Percentiles rank a stretch among this genome's conserved stretches.
Conservation (phyloP, 2,888 invertebrate genomes). For the Megamerina dolium region DNA sequence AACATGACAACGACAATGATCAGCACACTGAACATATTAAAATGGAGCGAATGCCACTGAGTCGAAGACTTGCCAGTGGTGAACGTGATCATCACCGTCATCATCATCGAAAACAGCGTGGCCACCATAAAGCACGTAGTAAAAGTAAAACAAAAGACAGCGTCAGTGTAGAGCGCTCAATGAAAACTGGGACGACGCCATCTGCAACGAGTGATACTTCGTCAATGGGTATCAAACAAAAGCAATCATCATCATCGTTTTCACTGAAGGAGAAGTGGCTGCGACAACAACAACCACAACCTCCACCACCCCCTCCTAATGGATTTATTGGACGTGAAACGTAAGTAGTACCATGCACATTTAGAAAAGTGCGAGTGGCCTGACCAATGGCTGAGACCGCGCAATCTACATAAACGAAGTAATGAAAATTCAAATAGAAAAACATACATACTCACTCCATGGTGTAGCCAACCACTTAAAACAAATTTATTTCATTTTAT, state of each 20-base stretch:
- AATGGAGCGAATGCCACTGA: conserved; percentile 37
- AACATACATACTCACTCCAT: too few relatives aligned
- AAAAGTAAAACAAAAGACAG: conserved; percentile 16
- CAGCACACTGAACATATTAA: conserved; percentile 33
- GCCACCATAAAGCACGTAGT: conserved; percentile 22
- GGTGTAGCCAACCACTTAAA: too few relatives aligned
- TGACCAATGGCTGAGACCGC: too few relatives aligned
- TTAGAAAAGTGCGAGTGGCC: conserved; percentile 3
- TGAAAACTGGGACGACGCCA: conserved; percentile 10
- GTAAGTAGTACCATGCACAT: too few relatives aligned
- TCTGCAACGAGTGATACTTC: too few relatives aligned
- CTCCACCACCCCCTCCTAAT: conserved; percentile 41
- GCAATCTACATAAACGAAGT: too few relatives aligned
- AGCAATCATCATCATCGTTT: conserved; percentile 20
- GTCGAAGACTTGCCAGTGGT: conserved; percentile 25
- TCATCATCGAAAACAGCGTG: conserved; percentile 13
- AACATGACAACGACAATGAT: conserved; percentile 22
- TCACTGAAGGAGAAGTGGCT: conserved; percentile 43
- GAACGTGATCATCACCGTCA: conserved; percentile 16
- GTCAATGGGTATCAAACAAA: too few relatives aligned
- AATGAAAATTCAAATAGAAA: too few relatives aligned
- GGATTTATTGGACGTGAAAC: conserved; percentile 44
- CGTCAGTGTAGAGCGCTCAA: conserved; percentile 7
- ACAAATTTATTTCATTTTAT: too few relatives aligned
- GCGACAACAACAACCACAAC: conserved; percentile 25